Percentiles rank a stretch among this genome's conserved stretches.
These are phyloP conservation scores for Eupithecia insigniata DNA, from an alignment of 2,888 invertebrate species.

Conservation along the genomic window DNA sequence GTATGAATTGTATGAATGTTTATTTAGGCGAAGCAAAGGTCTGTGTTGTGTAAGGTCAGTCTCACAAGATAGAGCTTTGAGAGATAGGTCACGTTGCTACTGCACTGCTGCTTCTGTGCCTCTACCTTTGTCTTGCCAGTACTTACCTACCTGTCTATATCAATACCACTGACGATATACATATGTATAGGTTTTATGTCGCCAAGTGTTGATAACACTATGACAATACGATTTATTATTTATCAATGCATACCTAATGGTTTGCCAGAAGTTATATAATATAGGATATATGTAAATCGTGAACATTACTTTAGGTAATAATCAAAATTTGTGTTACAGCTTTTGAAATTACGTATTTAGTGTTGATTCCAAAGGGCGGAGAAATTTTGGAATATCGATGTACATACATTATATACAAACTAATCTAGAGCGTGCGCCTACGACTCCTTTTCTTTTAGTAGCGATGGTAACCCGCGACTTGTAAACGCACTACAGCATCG, in stretches of 20 bases:
- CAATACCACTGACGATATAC: neutral
- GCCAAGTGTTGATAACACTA: neutral
- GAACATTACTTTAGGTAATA: neutral
- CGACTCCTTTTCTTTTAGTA: too few relatives aligned
- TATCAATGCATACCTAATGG: neutral
- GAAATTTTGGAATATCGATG: neutral
- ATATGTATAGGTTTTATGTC: neutral
- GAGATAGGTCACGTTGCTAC: slow-evolving; percentile 39
- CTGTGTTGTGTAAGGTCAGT: slow-evolving; percentile 76
- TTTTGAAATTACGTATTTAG: neutral
- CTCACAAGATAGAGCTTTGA: slow-evolving; percentile 50
- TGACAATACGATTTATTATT: slow-evolving; percentile 6
- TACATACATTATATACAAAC: too few relatives aligned
- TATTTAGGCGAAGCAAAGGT: slow-evolving; percentile 63
- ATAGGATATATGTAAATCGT: neutral
- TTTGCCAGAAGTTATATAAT: neutral
- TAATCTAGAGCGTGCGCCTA: too few relatives aligned
- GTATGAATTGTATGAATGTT: slow-evolving; percentile 57
- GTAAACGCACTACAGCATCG: too few relatives aligned
- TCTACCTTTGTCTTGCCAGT: neutral
- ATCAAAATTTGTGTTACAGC: neutral
- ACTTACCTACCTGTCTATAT: neutral
- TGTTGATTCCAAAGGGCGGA: neutral
- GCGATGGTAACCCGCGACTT: too few relatives aligned
- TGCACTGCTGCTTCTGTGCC: neutral